These are phyloP conservation scores for Aphidius ervi DNA, from an alignment of 1,140 invertebrate species.

Conservation along the genomic window DNA sequence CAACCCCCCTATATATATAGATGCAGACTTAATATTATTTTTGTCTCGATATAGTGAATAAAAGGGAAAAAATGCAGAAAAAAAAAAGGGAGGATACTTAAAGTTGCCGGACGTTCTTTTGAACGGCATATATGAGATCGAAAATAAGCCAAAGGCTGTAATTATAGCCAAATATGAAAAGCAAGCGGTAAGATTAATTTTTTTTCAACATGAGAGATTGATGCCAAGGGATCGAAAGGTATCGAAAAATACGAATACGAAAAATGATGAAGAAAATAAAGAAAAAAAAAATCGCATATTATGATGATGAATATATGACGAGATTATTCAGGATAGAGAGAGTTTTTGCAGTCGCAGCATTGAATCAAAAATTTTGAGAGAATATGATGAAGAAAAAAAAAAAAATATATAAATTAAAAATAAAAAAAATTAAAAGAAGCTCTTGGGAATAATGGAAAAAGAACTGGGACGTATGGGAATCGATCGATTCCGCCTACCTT, in stretches of 20 bases:
- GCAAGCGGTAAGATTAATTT: conserved; percentile 44
- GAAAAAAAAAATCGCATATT: conserved; percentile 4
- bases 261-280: conserved; percentile 17
- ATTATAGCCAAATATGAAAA: conserved; percentile 54
- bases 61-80: not conserved
- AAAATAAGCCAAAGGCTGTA: conserved; percentile 37
- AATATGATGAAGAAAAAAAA: not conserved
- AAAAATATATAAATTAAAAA: conserved; percentile 9
- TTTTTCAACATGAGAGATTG: conserved; percentile 44
- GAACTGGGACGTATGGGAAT: too few species aligned
- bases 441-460: conserved; percentile 16
- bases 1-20: too few species aligned
- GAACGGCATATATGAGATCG: not conserved
- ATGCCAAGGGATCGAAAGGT: conserved; percentile 49
- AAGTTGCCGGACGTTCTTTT: too few species aligned
- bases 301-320: conserved; percentile 17
- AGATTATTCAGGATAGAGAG: not conserved
- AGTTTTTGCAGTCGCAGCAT: too few species aligned
- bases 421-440: conserved; percentile 7
- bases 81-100: not conserved
- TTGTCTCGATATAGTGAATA: not conserved
- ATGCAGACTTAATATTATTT: too few species aligned
- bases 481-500: conserved; percentile 47
- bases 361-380: too few species aligned
- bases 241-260: conserved; percentile 26